These are phyloP conservation scores for Enteromius unitaeniatus DNA, from an alignment of 2,797 vertebrate species.

Conservation along the genomic window DNA sequence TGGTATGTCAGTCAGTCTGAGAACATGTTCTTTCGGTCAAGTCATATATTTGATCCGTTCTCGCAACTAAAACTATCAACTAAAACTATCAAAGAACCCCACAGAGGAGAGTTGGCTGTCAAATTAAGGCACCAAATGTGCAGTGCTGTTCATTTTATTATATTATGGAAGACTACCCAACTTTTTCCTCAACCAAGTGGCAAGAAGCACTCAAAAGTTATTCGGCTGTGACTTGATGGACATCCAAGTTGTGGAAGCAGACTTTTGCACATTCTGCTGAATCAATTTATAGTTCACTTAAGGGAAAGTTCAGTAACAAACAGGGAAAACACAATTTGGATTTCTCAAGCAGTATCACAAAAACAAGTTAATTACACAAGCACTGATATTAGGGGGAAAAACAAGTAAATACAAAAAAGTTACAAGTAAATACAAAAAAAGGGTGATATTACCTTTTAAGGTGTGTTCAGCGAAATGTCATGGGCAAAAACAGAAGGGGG, in stretches of 20 bases:
- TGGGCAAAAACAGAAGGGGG: too few species aligned
- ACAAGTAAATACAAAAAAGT: too few species aligned
- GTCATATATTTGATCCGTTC: slow-evolving; percentile 9
- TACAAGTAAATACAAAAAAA: neutral
- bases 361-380: neutral
- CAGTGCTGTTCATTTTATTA: slow-evolving; percentile 31
- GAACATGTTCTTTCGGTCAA: slow-evolving; percentile 20
- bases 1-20: slow-evolving; percentile 16
- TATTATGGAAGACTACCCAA: slow-evolving; percentile 28
- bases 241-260: slow-evolving; percentile 22
- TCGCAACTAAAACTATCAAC: slow-evolving; percentile 11
- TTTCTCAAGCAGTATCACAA: neutral
- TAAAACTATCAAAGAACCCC: neutral
- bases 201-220: slow-evolving; percentile 36
- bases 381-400: too few species aligned
- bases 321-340: neutral
- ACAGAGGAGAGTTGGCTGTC: slow-evolving; percentile 31
- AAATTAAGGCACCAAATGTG: slow-evolving; percentile 37
- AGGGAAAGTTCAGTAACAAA: slow-evolving; percentile 8
- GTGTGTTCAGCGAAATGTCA: neutral
- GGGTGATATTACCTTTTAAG: neutral
- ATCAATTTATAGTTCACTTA: slow-evolving; percentile 20
- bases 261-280: slow-evolving; percentile 41
- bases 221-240: slow-evolving; percentile 44
- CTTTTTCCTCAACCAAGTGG: slow-evolving; percentile 40